A percentile compares a stretch with the other conserved stretches of the same genome.
These are phyloP conservation scores for Celastrina argiolus DNA, from an alignment of 2,888 invertebrate species.

Conservation along the genomic window DNA sequence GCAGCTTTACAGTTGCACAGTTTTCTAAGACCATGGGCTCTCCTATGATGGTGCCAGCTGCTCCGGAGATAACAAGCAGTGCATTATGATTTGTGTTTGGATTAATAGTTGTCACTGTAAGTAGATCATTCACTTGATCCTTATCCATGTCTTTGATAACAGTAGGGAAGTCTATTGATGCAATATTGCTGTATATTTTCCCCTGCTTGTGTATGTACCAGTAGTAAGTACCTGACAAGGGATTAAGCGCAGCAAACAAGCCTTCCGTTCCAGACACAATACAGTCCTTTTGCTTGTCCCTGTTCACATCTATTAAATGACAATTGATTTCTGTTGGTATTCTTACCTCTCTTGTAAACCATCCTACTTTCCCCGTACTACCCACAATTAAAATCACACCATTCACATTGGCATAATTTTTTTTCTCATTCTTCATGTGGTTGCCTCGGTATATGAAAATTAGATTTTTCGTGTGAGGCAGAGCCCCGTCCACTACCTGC, in stretches of 20 bases:
- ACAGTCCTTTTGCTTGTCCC: conserved; percentile 85
- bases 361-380: conserved; percentile 83
- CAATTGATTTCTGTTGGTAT: conserved; percentile 86
- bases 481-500: conserved; percentile 81
- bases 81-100: conserved; percentile 77
- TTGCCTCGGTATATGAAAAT: conserved; percentile 86
- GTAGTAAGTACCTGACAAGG: conserved; percentile 72
- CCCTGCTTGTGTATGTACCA: conserved; percentile 80
- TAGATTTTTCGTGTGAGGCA: conserved; percentile 82
- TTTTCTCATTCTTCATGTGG: conserved; percentile 75
- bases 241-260: conserved; percentile 71
- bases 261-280: conserved; percentile 85
- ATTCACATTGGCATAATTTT: conserved; percentile 71
- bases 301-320: conserved; percentile 83
- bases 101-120: conserved; percentile 77
- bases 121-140: conserved; percentile 83
- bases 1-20: conserved; percentile 77
- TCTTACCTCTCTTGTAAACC: conserved; percentile 83
- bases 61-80: conserved; percentile 83
- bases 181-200: conserved; percentile 69
- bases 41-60: conserved; percentile 81
- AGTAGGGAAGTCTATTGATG: conserved; percentile 82
- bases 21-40: conserved; percentile 79
- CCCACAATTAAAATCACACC: conserved; percentile 85
- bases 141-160: conserved; percentile 84